A percentile compares a stretch with the other conserved stretches of the same genome.
Conservation (phyloP, 2,113 vertebrate genomes). For the Opisthocomus hoazin region DNA sequence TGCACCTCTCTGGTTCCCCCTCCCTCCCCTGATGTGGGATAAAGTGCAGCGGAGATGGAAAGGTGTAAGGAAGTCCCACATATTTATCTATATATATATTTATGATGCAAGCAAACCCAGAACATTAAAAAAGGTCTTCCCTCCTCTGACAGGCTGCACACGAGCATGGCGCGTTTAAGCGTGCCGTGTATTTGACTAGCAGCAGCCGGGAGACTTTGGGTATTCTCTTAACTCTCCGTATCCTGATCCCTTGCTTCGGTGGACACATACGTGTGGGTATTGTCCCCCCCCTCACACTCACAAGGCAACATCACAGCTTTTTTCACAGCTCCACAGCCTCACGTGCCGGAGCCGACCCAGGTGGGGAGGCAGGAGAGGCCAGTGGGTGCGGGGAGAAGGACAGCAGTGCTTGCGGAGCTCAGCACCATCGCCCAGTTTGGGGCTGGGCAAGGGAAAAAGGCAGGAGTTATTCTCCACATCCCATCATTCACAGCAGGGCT, state of each 20-base stretch:
- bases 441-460: background rate
- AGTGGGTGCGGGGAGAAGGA: background rate
- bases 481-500: background rate
- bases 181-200: background rate
- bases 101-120: background rate
- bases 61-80: background rate
- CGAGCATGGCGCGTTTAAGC: accelerated
- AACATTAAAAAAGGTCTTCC: background rate
- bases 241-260: background rate
- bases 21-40: background rate
- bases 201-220: background rate
- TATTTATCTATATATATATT: background rate
- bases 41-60: background rate
- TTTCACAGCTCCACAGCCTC: background rate
- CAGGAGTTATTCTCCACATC: background rate
- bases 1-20: background rate
- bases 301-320: background rate
- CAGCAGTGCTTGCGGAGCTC: background rate
- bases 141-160: background rate
- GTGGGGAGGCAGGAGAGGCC: background rate
- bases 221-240: background rate
- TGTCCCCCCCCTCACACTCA: no score
- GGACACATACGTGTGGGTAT: accelerated
- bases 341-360: accelerated
- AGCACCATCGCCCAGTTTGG: accelerated